Percentiles rank a stretch among this genome's conserved stretches.
phyloP scores from a whole-genome alignment of 2,797 vertebrate genomes.

The Squalus acanthias region DNA sequence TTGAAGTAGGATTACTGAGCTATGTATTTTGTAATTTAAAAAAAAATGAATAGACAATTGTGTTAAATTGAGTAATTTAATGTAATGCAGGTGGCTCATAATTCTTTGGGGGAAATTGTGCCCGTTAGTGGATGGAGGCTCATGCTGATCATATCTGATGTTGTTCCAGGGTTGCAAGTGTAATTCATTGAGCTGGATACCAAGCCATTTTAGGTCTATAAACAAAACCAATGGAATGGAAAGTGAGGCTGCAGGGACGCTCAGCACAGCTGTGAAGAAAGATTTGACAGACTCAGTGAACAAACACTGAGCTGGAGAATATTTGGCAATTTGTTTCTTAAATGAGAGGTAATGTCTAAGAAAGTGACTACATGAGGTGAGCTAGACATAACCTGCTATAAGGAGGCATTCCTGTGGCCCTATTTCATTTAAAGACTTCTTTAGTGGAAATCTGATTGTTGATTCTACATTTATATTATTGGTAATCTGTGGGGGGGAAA shows the following conservation, averaged over 20 bases:
- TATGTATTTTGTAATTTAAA: no score
- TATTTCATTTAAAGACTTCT: not conserved
- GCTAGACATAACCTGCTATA: not conserved
- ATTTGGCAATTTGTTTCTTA: not conserved
- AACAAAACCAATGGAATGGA: not conserved
- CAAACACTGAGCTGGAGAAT: not conserved
- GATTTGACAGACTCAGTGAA: not conserved
- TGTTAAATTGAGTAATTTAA: not conserved
- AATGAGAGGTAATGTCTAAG: not conserved
- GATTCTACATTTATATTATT: not conserved
- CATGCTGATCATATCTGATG: not conserved
- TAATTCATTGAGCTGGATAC: not conserved
- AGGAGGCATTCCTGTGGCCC: not conserved
- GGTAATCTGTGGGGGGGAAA: not conserved
- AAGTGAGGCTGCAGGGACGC: not conserved
- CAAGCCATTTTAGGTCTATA: not conserved
- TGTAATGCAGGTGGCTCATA: not conserved
- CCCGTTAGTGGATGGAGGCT: not conserved
- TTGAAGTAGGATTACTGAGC: no score
- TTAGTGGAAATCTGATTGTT: not conserved
- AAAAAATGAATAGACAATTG: not conserved
- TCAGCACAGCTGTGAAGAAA: not conserved
- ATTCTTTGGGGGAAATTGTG: not conserved
- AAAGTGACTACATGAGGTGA: not conserved
- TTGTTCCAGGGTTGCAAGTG: not conserved